phyloP scores from a whole-genome alignment of 1,140 invertebrate species.

The Papilio polytes region DNA sequence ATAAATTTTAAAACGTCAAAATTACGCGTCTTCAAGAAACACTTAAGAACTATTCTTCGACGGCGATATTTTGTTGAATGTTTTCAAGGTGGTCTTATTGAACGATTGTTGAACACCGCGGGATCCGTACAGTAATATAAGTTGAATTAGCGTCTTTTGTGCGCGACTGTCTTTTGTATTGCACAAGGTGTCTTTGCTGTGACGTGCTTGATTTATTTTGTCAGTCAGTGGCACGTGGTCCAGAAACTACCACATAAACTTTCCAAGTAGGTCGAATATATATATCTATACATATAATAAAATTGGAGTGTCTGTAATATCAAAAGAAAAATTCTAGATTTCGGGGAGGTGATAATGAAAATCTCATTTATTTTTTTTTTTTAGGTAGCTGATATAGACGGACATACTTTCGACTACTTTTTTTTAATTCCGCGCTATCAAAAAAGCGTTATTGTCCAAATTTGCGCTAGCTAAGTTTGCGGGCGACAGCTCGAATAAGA shows the following conservation, averaged over 20 bases:
- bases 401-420: no score
- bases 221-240: slow-evolving; percentile 22
- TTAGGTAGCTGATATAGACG: no score
- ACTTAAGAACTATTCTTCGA: slow-evolving; percentile 42
- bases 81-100: slow-evolving; percentile 58
- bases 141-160: slow-evolving; percentile 56
- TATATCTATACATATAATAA: no score
- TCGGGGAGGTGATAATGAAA: no score
- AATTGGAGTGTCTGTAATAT: no score
- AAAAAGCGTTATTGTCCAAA: no score
- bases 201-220: slow-evolving; percentile 31
- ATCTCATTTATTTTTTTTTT: no score
- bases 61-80: slow-evolving; percentile 51
- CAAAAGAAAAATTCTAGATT: no score
- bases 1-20: slow-evolving; percentile 36
- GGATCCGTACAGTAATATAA: slow-evolving; percentile 48
- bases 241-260: not conserved
- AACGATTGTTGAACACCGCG: slow-evolving; percentile 39
- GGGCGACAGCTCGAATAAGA: no score
- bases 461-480: no score
- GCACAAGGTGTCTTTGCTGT: slow-evolving; percentile 42
- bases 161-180: slow-evolving; percentile 42
- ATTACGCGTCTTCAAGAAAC: slow-evolving; percentile 27
- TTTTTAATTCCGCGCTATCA: no score
- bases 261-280: no score